phyloP scores from a whole-genome alignment of 2,797 vertebrate species.

The Bradypodion ventrale region DNA sequence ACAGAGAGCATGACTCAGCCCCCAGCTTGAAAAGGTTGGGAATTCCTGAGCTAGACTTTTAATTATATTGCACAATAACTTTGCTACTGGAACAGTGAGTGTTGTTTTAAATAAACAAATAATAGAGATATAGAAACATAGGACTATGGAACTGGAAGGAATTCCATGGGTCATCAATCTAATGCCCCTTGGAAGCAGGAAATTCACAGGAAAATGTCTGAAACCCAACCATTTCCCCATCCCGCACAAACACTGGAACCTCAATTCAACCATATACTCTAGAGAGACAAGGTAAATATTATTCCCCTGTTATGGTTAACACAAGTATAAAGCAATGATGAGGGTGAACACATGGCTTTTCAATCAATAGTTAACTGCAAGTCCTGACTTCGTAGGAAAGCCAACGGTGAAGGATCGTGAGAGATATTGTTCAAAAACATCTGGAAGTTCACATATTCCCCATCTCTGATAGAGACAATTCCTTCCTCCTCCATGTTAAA shows the following conservation, averaged over 20 bases:
- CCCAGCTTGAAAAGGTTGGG: too few relatives aligned
- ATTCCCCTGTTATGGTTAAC: neutral
- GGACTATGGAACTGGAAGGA: too few relatives aligned
- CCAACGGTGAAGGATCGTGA: neutral
- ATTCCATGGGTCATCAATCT: too few relatives aligned
- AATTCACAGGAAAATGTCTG: neutral
- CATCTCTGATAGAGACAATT: neutral
- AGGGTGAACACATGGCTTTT: neutral
- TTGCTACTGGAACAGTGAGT: neutral
- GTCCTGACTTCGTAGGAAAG: neutral
- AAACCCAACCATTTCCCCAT: neutral
- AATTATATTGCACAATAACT: neutral
- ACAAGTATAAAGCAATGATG: neutral
- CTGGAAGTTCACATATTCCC: neutral
- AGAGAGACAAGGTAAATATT: neutral
- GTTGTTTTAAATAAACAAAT: too few relatives aligned
- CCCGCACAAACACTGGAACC: neutral
- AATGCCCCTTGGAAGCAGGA: too few relatives aligned
- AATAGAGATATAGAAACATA: too few relatives aligned
- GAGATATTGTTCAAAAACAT: neutral
- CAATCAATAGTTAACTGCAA: neutral
- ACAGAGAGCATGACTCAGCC: too few relatives aligned
- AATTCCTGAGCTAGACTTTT: too few relatives aligned
- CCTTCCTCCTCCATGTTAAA: conserved; percentile 38
- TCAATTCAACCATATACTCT: neutral